Base-by-base conservation (phyloP, 2,113 vertebrate species). In the Conger conger region DNA sequence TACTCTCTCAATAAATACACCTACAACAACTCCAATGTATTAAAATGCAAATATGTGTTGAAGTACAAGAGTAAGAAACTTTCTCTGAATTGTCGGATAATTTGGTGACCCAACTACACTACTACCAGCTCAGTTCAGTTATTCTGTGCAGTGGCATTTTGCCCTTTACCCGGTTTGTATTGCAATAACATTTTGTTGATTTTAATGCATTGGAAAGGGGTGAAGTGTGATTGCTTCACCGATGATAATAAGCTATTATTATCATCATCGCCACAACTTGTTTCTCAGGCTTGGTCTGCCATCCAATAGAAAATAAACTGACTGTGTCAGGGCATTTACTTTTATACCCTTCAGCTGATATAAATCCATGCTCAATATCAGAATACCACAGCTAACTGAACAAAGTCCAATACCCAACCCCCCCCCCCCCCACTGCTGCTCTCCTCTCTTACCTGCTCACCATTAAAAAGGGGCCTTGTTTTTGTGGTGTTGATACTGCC, bases 1-100 rank as follows among this genome's bases (percentile, higher is more conserved):
- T 86, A 82, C 68, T 84, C 36, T 88, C 76, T 85, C 60, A 57
- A 30, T 63, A 50, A 60, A 80, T 80, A 79, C 81, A 82, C 42
- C 73, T 30, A 68, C 77, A 54, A 78, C 77, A 87, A 76, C 35
- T 82, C 80, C 86, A 82, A 73, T 87, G 86, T 80, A 13, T 77
- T 82, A 82, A 79, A 79, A 87, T 79, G 53, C 36, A 78, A 76
- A 18, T 27, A 5, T 27, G 16, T 80, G 54, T 84, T 50, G 73
- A 79, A 76, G 35, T 50, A n/a, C 76, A 79, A 60, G 38, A 30
- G 23, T 37, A 79, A 63, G 36, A 37, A 36, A 78, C 1, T 23
- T 78, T 78, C 4, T 9, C 36, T 16, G n/a, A 37, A 78, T 78
- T 78, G 16, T 18, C 38, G 35, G 35, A 78, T 38, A 33, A 73